Percentiles rank a stretch among this genome's conserved stretches.
Evolutionary conservation across 1,140 invertebrate species (phyloP).

Genomic region (Parapsyche elsis): DNA sequence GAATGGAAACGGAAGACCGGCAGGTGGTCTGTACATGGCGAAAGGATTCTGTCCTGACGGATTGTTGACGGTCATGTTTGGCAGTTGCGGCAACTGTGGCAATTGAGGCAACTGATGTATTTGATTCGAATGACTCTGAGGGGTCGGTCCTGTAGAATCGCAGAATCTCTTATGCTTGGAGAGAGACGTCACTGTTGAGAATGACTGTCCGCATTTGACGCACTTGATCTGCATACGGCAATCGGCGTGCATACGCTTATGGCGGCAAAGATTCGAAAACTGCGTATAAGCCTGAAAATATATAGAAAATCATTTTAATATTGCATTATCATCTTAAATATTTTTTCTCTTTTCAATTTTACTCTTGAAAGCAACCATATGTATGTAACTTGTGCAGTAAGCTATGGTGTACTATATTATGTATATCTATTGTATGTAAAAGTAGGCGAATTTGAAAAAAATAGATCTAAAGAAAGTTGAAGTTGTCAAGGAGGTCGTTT

Average conservation of each 20-base stretch:
- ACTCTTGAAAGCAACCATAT: no score
- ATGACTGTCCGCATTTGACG: slow-evolving; percentile 90
- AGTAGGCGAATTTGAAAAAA: no score
- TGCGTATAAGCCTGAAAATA: slow-evolving; percentile 95
- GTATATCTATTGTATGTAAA: no score
- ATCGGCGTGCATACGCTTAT: slow-evolving; percentile 97
- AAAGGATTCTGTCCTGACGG: slow-evolving; percentile 72
- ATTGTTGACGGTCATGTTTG: slow-evolving; percentile 67
- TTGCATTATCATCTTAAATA: no score
- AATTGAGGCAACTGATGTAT: slow-evolving; percentile 63
- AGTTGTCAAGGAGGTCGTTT: no score
- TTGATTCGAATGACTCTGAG: slow-evolving; percentile 62
- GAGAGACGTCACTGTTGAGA: slow-evolving; percentile 86
- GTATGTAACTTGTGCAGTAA: no score
- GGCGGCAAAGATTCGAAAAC: slow-evolving; percentile 99
- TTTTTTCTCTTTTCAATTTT: no score
- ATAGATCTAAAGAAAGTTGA: no score
- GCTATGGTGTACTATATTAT: no score
- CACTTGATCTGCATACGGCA: slow-evolving; percentile 92
- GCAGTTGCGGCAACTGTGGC: slow-evolving; percentile 65
- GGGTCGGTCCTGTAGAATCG: slow-evolving; percentile 72
- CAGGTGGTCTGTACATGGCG: slow-evolving; percentile 70
- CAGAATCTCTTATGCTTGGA: slow-evolving; percentile 88
- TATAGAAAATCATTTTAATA: slow-evolving; percentile 57
- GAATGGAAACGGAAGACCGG: slow-evolving; percentile 69